Base-by-base conservation (phyloP, 2,113 vertebrate genomes). In the Erythrolamprus reginae region DNA sequence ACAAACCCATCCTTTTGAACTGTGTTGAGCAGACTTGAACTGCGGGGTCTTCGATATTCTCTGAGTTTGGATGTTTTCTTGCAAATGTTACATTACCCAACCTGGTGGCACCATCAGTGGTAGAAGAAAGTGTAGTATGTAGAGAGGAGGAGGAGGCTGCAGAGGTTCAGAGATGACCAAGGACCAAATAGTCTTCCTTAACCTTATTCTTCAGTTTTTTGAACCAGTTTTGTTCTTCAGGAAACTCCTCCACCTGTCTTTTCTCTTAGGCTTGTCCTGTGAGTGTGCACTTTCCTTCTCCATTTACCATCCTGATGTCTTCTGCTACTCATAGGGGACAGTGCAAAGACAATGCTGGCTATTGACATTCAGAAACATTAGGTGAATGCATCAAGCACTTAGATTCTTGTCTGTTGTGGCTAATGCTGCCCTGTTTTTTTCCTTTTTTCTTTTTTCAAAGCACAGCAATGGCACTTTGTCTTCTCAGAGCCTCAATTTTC, bases 321-420 rank as follows among this genome's bases (percentile, higher is more conserved):
- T 92, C 6, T 45, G 4, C 91, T 70, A 4, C 91, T 94, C 92
- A 42, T 91, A 51, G 47, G 1, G 3, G 45, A 88, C 13, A 86
- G 65, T 65, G 85, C 38, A 92, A 93, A 50, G 0, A 10, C n/a
- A 65, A 10, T 0, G 0, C 82, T 45, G 58, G 83, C 87, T 55
- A 82, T 58, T 90, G 33, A 33, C 6, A 47, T 90, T 86, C 88
- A 33, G 47, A 10, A 91, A 23, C 65, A 48, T 90, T 84, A 88
- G 90, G 89, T 82, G 12, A 83, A 86, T 12, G 0, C 89, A n/a
- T 45, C 1, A 5, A 61, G 21, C 28, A 13, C 17, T 91, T 56
- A n/a, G 55, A 90, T 52, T 92, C 86, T 89, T 7, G 87, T 45
- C 19, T 55, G 19, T 52, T 86, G 26, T 12, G 23, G 8, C 1